Evolutionary conservation across 1,140 invertebrate species (phyloP), one percentile per base, ranked within the genome.

Genomic region (Achroia grisella): DNA sequence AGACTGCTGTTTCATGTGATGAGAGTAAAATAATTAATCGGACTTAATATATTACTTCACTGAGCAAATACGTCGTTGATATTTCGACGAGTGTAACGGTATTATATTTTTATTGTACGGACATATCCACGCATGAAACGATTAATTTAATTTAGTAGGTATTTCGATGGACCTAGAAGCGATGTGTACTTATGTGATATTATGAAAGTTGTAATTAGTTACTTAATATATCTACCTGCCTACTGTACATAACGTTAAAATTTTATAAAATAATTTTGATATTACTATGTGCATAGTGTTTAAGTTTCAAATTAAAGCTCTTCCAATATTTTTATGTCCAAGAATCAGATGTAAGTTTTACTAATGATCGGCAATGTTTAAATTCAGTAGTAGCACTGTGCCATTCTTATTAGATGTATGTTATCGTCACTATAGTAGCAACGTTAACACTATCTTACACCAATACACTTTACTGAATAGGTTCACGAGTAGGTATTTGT

Each of bases 121-220:
- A 67, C 63, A 72, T 72, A 71, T 76, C 68, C 66, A 62, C 60
- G 57, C 67, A 62, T 71, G 70, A 59, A 74, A 68, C 69, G 52
- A 69, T 61, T 63, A 66, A 62, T 60, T 59, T 56, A 52, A 54
- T 41, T 53, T 57, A 48, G 47, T 68, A 66, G 63, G 50, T 65
- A 23, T 6, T 3, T 23, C 58, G 62, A 65, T 57, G 60, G 69
- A 44, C 52, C 63, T 63, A 64, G 54, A 49, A 62, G 59, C 62
- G 74, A 76, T 65, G 73, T 62, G 77, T 84, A 84, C 77, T 84
- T 81, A 84, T 84, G 80, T 84, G 80, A 84, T 84, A 84, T 72
- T 81, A 81, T 68, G 73, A 56, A 56, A 62, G 63, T 71, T 68
- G 68, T 65, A 63, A 67, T 37, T 76, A 79, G 61, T 70, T 77